Base-by-base conservation (phyloP, 2,113 vertebrate species). In the Oncorhynchus clarkii region DNA sequence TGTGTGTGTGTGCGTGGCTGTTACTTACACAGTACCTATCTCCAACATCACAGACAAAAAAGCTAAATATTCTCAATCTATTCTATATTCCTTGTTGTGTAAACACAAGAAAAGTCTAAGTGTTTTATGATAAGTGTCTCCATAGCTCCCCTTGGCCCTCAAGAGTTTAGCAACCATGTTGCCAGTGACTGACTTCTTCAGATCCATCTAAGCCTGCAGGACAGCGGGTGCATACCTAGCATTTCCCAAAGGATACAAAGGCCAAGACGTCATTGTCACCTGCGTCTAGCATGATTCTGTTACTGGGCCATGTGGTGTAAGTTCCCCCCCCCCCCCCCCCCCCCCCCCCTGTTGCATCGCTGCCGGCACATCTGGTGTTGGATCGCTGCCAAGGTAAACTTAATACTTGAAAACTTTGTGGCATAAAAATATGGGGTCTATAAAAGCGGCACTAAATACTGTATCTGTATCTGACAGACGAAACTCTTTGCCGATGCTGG, bases 321-420 rank as follows among this genome's bases (percentile, higher is more conserved):
- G 51, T 14, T 54, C 5, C 31, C 34, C 31, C 34, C 6, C 22
- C 22, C 22, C 22, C 22, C 22, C 22, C 22, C 22, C 22, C 22
- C 22, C 22, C 22, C 4, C 29, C 31, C 31, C 31, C 5, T 74
- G 67, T 76, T 77, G 71, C 89, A 86, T 93, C 90, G 90, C 91
- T 89, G 90, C 87, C 91, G 93, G 91, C 91, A 95, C 95, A 96
- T 96, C 96, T 96, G 96, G 95, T 94, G 83, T 94, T 95, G 94
- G 95, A 95, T 90, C 89, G 84, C 76, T 88, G 93, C 95, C 96
- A 97, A 97, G 92, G 89, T 93, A 91, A 91, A 95, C 92, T 94
- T 95, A 92, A 94, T 93, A 90, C 57, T 39, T 78, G 48, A 72
- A 57, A n/a, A 49, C 14, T 0, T 73, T 49, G 11, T 39, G 26